These are phyloP conservation scores for Drosophila planitibia DNA, from an alignment of 2,888 invertebrate species.

Conservation along the genomic window DNA sequence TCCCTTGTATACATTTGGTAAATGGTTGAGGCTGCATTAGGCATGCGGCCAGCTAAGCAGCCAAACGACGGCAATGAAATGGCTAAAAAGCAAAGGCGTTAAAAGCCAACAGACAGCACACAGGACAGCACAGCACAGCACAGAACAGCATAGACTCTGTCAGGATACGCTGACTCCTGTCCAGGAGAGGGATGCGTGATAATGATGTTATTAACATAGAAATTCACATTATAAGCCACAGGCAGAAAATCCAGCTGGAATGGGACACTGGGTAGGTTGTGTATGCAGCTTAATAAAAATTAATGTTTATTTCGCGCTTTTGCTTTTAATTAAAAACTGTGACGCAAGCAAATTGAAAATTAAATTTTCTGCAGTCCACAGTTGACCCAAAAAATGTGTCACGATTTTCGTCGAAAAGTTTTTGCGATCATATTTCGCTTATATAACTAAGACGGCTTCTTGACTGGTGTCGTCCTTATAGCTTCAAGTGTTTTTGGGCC, in stretches of 20 bases:
- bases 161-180: constrained; percentile 19
- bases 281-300: constrained; percentile 62
- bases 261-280: background rate
- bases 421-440: constrained; percentile 33
- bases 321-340: constrained; percentile 77
- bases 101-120: constrained; percentile 60
- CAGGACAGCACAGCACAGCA: constrained; percentile 1
- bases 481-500: constrained; percentile 67
- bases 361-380: constrained; percentile 44
- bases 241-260: constrained; percentile 16
- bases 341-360: constrained; percentile 70
- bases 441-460: constrained; percentile 7
- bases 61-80: constrained; percentile 48
- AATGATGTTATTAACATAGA: constrained; percentile 78
- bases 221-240: constrained; percentile 71
- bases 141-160: constrained; percentile 1
- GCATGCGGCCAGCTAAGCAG: constrained; percentile 41
- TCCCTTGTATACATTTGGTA: constrained; percentile 31
- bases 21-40: constrained; percentile 52
- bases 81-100: constrained; percentile 69
- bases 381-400: constrained; percentile 62
- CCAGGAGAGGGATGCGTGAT: constrained; percentile 38
- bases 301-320: constrained; percentile 70
- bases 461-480: constrained; percentile 23
- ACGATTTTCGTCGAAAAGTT: constrained; percentile 30